Evolutionary conservation across 2,113 vertebrate genomes (phyloP).

Genomic region (Crotalus horridus): DNA sequence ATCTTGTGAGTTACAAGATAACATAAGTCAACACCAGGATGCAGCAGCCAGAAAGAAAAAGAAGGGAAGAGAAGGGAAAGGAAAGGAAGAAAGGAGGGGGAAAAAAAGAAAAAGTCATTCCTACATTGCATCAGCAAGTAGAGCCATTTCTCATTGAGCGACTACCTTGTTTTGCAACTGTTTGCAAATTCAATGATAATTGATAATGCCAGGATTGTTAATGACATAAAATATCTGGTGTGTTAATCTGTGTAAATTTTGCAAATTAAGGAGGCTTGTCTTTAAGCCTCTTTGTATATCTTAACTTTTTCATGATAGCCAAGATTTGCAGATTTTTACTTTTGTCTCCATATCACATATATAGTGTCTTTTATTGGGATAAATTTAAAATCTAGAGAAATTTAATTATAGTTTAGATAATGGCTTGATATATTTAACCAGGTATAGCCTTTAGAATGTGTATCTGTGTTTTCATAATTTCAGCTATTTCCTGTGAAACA

Average conservation of each 20-base stretch:
- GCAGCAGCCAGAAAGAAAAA: not conserved
- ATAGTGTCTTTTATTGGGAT: not conserved
- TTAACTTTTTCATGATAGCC: not conserved
- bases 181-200: not conserved
- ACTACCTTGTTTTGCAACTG: too few species aligned
- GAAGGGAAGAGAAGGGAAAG: too few species aligned
- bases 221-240: not conserved
- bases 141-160: not conserved
- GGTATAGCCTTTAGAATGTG: not conserved
- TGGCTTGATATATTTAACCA: not conserved
- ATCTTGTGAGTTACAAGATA: not conserved
- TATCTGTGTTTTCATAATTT: not conserved
- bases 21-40: not conserved
- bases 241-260: not conserved
- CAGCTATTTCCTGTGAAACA: not conserved
- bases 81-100: too few species aligned
- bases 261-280: not conserved
- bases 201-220: not conserved
- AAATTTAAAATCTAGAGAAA: constrained; percentile 2
- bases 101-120: not conserved
- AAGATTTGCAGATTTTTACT: not conserved
- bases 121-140: not conserved
- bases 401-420: not conserved
- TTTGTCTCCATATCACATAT: not conserved
- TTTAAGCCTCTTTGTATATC: not conserved